These are phyloP conservation scores for Diorhabda carinulata DNA, from an alignment of 1,140 invertebrate genomes.

Conservation along the genomic window DNA sequence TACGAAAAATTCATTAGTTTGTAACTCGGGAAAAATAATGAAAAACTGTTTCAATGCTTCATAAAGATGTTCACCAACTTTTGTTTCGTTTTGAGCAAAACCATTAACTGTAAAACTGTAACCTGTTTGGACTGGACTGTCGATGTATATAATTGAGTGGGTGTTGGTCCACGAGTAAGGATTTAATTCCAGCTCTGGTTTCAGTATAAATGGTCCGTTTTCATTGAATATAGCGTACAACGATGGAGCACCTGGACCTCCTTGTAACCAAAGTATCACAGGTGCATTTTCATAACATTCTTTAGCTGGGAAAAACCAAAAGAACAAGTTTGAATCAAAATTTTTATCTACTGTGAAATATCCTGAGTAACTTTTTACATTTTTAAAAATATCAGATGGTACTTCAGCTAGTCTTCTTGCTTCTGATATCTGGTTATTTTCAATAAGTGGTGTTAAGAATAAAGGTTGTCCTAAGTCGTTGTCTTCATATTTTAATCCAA, in stretches of 20 bases:
- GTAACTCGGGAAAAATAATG: slow-evolving; percentile 65
- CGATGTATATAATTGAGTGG: slow-evolving; percentile 75
- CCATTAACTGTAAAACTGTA: slow-evolving; percentile 69
- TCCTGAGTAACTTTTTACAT: slow-evolving; percentile 54
- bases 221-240: slow-evolving; percentile 70
- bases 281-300: slow-evolving; percentile 52
- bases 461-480: slow-evolving; percentile 40
- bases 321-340: slow-evolving; percentile 66
- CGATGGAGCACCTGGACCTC: slow-evolving; percentile 67
- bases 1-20: slow-evolving; percentile 65
- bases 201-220: slow-evolving; percentile 58
- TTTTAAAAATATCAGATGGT: slow-evolving; percentile 27
- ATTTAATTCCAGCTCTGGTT: slow-evolving; percentile 49
- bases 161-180: slow-evolving; percentile 54
- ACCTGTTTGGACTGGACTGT: slow-evolving; percentile 82
- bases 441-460: slow-evolving; percentile 54
- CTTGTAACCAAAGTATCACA: slow-evolving; percentile 71
- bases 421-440: slow-evolving; percentile 48
- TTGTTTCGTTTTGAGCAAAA: slow-evolving; percentile 61
- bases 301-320: slow-evolving; percentile 72
- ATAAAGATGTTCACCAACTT: slow-evolving; percentile 64
- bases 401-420: slow-evolving; percentile 32
- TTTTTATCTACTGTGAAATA: slow-evolving; percentile 68
- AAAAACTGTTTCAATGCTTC: slow-evolving; percentile 67
- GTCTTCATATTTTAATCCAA: neutral